These are phyloP conservation scores for Pollenia amentaria DNA, from an alignment of 2,888 invertebrate species.

Conservation along the genomic window DNA sequence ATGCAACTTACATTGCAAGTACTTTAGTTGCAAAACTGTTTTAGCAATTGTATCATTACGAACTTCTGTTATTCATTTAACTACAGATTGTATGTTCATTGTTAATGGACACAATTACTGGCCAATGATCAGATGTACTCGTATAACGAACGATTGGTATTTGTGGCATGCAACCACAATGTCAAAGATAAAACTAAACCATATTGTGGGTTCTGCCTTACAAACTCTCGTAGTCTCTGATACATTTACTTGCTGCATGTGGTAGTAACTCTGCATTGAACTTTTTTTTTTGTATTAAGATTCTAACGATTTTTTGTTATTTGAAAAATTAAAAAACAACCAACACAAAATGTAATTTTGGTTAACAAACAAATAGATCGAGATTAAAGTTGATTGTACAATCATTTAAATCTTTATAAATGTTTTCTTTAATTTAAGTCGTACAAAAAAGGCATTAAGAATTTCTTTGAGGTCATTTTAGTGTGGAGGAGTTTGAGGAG, in stretches of 20 bases:
- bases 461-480: slow-evolving; percentile 32
- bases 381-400: slow-evolving; percentile 41
- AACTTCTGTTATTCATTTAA: slow-evolving; percentile 15
- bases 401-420: slow-evolving; percentile 18
- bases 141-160: slow-evolving; percentile 62
- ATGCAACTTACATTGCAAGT: neutral
- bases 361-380: slow-evolving; percentile 31
- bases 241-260: neutral
- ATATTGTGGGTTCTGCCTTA: slow-evolving; percentile 56
- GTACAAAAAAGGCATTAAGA: neutral
- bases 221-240: neutral
- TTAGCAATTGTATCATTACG: slow-evolving; percentile 33
- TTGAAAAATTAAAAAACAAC: neutral
- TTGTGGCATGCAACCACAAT: slow-evolving; percentile 72
- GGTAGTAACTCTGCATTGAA: neutral
- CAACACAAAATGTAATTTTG: slow-evolving; percentile 10
- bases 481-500: neutral
- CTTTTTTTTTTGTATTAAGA: slow-evolving; percentile 15
- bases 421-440: slow-evolving; percentile 20
- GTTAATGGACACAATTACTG: slow-evolving; percentile 61
- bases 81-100: slow-evolving; percentile 3
- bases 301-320: slow-evolving; percentile 27
- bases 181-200: slow-evolving; percentile 65
- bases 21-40: neutral
- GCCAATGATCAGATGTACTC: slow-evolving; percentile 53